These are phyloP conservation scores for Prinia subflava DNA, from an alignment of 2,113 vertebrate species.

Conservation along the genomic window DNA sequence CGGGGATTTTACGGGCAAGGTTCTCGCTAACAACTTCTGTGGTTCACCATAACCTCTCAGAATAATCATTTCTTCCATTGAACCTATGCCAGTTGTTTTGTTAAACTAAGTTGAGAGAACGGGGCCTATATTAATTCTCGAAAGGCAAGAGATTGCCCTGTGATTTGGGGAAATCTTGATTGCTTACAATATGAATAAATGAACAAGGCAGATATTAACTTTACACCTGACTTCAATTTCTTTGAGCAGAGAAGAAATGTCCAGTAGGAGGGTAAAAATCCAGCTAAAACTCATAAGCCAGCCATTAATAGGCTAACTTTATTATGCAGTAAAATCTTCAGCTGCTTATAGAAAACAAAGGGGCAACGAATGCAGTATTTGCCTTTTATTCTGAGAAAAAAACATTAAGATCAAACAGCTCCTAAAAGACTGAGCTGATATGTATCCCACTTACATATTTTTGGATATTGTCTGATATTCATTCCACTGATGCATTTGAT, in stretches of 20 bases:
- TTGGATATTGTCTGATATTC: not conserved
- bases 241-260: conserved; percentile 4
- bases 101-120: conserved; percentile 39
- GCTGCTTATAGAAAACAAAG: conserved; percentile 45
- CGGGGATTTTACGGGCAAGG: not conserved
- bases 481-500: conserved; percentile 18
- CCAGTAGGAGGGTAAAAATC: not conserved
- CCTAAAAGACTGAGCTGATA: conserved; percentile 1
- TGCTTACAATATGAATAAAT: conserved; percentile 55
- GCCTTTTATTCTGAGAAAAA: conserved; percentile 2
- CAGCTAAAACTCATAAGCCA: conserved; percentile 6
- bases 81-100: conserved; percentile 59
- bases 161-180: conserved; percentile 58
- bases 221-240: conserved; percentile 57
- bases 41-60: conserved; percentile 19
- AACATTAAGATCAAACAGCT: not conserved
- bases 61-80: conserved; percentile 38
- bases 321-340: conserved; percentile 34
- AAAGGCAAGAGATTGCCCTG: conserved; percentile 50
- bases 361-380: not conserved
- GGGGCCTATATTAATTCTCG: conserved; percentile 1
- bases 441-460: not conserved
- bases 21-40: not conserved
- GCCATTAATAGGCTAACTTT: conserved; percentile 22
- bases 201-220: conserved; percentile 55